Percentiles rank a stretch among this genome's conserved stretches.
These are phyloP conservation scores for Pan troglodytes DNA, from an alignment of 2,113 vertebrate species.

Conservation along the genomic window DNA sequence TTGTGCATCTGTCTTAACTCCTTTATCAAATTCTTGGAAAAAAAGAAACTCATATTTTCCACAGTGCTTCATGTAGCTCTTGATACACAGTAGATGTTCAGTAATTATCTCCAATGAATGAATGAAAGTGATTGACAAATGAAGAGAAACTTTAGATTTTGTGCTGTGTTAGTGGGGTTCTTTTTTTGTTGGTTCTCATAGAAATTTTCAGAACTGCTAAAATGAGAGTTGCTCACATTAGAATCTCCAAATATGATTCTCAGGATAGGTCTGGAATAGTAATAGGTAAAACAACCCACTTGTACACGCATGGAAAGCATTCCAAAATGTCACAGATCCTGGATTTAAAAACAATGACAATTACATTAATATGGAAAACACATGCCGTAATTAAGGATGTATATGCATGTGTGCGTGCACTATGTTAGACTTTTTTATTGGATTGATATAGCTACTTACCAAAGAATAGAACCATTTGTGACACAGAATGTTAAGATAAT, in stretches of 20 bases:
- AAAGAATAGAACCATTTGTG: constrained; percentile 35
- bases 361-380: constrained; percentile 73
- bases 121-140: neutral
- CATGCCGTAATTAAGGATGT: constrained; percentile 51
- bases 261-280: constrained; percentile 58
- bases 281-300: constrained; percentile 41
- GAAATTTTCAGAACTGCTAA: constrained; percentile 6
- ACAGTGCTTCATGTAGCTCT: neutral
- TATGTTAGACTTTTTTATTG: constrained; percentile 13
- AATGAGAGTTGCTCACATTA: constrained; percentile 16
- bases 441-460: neutral
- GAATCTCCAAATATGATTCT: constrained; percentile 54
- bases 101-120: neutral
- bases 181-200: neutral
- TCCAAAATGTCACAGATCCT: constrained; percentile 63
- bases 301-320: constrained; percentile 33
- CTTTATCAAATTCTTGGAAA: neutral
- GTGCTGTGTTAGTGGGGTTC: neutral
- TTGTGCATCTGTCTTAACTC: neutral
- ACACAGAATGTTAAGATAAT: constrained; percentile 10
- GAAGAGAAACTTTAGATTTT: neutral
- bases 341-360: constrained; percentile 62
- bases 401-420: neutral
- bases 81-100: neutral
- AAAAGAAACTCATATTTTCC: constrained; percentile 2